Evolutionary conservation across 2,113 vertebrate genomes (phyloP).

Genomic region (Planiliza haematocheilus): DNA sequence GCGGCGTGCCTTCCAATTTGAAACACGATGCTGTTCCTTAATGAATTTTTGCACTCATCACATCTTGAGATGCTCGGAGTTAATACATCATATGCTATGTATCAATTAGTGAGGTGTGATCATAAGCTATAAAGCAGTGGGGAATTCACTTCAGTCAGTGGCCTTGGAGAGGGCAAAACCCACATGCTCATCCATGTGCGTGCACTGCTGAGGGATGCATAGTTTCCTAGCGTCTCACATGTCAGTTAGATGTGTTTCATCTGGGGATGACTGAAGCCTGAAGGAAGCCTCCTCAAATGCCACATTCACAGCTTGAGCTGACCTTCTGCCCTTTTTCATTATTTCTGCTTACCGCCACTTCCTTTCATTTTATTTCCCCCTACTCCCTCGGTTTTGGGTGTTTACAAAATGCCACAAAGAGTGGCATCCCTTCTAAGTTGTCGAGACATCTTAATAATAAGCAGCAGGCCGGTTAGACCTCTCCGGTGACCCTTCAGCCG

Average conservation of each 20-base stretch:
- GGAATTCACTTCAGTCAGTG: constrained; percentile 1
- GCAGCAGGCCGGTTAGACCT: background rate
- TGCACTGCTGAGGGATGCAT: background rate
- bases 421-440: constrained; percentile 11
- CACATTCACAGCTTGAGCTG: constrained; percentile 47
- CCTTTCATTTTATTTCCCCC: constrained; percentile 25
- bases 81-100: background rate
- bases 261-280: constrained; percentile 34
- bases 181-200: constrained; percentile 7
- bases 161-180: background rate
- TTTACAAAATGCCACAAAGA: constrained; percentile 9
- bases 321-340: constrained; percentile 36
- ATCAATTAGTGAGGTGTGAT: background rate
- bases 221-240: constrained; percentile 17
- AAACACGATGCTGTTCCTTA: constrained; percentile 21
- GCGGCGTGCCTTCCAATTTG: background rate
- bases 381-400: background rate
- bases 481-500: constrained; percentile 12
- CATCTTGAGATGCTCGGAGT: background rate
- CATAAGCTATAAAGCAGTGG: background rate
- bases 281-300: constrained; percentile 55
- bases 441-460: constrained; percentile 24
- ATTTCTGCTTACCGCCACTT: constrained; percentile 28
- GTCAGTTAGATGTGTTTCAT: constrained; percentile 47
- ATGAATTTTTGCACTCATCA: constrained; percentile 9